A percentile compares a stretch with the other conserved stretches of the same genome.
phyloP scores from a whole-genome alignment of 2,888 invertebrate genomes.

The Poecilobothrus nobilitatus region DNA sequence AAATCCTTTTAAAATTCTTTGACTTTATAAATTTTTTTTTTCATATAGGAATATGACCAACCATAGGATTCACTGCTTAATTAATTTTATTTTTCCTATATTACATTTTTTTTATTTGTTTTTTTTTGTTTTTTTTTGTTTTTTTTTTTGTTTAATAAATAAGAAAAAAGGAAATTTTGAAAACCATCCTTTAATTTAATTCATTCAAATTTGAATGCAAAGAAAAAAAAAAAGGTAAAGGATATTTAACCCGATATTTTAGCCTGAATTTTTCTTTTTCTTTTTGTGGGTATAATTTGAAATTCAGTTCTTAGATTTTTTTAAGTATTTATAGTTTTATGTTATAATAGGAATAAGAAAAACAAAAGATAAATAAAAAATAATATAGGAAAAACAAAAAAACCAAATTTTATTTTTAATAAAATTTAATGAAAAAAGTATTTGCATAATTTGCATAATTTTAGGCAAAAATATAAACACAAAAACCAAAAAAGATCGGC shows the following conservation, averaged over 20 bases:
- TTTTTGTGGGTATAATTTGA: no score
- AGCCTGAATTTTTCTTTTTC: no score
- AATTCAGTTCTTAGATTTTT: no score
- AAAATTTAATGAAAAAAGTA: neutral
- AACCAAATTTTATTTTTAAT: neutral
- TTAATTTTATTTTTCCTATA: no score
- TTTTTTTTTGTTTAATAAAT: no score
- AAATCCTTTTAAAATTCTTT: no score
- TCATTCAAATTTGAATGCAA: neutral
- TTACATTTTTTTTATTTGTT: no score
- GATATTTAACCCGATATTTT: neutral
- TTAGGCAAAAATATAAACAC: neutral
- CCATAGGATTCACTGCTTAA: neutral
- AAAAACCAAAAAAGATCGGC: neutral
- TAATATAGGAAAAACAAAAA: neutral
- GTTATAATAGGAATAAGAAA: neutral
- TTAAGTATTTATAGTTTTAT: no score
- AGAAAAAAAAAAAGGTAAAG: neutral
- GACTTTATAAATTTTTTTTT: no score
- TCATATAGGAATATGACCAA: no score
- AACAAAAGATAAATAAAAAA: neutral
- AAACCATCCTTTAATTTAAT: neutral
- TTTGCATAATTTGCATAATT: constrained; percentile 4
- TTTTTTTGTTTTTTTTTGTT: no score
- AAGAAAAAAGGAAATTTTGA: no score